Percentiles rank a stretch among this genome's conserved stretches.
These are phyloP conservation scores for Anarsia innoxiella DNA, from an alignment of 2,888 invertebrate species.

Conservation along the genomic window DNA sequence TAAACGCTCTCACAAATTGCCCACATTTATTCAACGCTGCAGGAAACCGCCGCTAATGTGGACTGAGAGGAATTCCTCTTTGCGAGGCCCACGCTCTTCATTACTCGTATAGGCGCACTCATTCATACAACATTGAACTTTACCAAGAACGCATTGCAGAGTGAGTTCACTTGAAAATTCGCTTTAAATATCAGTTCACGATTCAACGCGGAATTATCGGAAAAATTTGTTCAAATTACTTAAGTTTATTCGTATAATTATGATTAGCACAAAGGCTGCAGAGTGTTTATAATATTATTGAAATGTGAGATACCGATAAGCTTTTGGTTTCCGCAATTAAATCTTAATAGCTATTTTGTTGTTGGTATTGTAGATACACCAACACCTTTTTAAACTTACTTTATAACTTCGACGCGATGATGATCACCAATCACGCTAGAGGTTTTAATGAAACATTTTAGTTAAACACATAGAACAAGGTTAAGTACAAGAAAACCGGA, in stretches of 20 bases:
- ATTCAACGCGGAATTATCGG: conserved; percentile 43
- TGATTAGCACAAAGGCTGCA: conserved; percentile 36
- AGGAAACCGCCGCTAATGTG: conserved; percentile 58
- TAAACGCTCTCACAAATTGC: conserved; percentile 69
- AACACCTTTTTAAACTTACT: no score
- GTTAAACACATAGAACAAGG: no score
- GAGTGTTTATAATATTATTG: conserved; percentile 27
- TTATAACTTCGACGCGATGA: no score
- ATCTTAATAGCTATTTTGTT: no score
- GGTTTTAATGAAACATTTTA: no score
- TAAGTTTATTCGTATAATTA: conserved; percentile 44
- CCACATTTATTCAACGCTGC: conserved; percentile 60
- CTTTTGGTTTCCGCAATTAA: no score
- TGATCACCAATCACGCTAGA: no score
- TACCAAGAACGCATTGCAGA: conserved; percentile 40
- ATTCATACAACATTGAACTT: conserved; percentile 45
- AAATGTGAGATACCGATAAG: no score
- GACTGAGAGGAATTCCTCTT: conserved; percentile 43
- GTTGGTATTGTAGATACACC: no score
- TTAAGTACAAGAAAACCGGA: no score
- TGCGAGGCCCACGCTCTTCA: conserved; percentile 23
- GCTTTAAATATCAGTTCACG: conserved; percentile 45
- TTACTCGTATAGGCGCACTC: conserved; percentile 33
- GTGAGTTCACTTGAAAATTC: conserved; percentile 41
- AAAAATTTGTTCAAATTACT: conserved; percentile 35